Percentiles rank a stretch among this genome's conserved stretches.
Conservation (phyloP, 2,797 vertebrate genomes). For the Ctenopoma kingsleyae region DNA sequence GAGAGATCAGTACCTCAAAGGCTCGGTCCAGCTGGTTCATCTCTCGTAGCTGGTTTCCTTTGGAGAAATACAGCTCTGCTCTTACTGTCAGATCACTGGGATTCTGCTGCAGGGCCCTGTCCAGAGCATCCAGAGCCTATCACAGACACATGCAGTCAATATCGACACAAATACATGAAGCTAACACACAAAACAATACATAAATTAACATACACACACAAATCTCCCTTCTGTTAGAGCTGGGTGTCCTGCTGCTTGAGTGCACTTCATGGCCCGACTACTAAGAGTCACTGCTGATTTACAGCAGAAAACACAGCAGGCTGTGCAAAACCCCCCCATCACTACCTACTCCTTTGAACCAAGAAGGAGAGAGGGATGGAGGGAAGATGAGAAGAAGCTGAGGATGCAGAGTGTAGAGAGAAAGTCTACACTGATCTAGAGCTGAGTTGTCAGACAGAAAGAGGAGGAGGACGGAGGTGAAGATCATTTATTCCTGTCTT, state of each 20-base stretch:
- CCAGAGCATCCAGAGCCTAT: slow-evolving; percentile 91
- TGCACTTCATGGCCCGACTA: not conserved
- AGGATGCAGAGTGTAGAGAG: not conserved
- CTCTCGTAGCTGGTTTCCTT: slow-evolving; percentile 97
- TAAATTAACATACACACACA: not conserved
- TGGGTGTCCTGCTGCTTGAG: not conserved
- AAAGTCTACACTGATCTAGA: too few species aligned
- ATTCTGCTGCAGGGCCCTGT: slow-evolving; percentile 90
- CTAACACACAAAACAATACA: not conserved
- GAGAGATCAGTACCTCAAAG: slow-evolving; percentile 85
- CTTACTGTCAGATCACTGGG: slow-evolving; percentile 88
- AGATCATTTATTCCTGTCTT: slow-evolving; percentile 1
- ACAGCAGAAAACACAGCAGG: not conserved
- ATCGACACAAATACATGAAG: slow-evolving; percentile 2
- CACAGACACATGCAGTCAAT: slow-evolving; percentile 12
- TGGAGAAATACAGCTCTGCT: slow-evolving; percentile 95
- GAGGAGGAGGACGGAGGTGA: not conserved
- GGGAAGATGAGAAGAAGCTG: not conserved
- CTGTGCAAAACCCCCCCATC: not conserved
- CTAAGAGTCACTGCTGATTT: not conserved
- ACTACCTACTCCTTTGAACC: not conserved
- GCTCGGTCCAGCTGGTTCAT: slow-evolving; percentile 94
- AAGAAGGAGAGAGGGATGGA: not conserved
- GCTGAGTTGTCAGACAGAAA: too few species aligned
- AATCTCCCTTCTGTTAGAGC: not conserved